Evolutionary conservation across 2,797 vertebrate genomes (phyloP).

Genomic region (Lithobates sylvaticus): DNA sequence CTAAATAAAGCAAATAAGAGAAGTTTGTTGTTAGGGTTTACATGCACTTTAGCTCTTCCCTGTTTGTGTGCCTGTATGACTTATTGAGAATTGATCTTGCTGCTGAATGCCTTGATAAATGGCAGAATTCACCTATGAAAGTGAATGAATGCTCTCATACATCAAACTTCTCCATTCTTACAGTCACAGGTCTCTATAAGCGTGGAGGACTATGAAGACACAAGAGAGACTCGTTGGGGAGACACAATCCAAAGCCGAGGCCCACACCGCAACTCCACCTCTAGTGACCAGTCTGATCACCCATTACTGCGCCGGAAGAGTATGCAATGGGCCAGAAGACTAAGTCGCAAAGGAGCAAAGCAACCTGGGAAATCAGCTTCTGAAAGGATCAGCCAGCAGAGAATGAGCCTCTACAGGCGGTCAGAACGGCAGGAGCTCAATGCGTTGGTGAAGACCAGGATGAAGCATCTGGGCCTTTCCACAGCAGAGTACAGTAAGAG

Average conservation of each 20-base stretch:
- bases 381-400: conserved; percentile 85
- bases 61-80: too few species aligned
- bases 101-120: too few species aligned
- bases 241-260: conserved; percentile 79
- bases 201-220: conserved; percentile 85
- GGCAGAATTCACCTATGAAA: too few species aligned
- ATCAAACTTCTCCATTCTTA: neutral
- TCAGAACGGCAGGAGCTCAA: conserved; percentile 87
- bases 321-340: conserved; percentile 86
- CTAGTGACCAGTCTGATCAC: conserved; percentile 81
- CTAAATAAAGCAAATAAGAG: too few species aligned
- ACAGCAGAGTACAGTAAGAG: conserved; percentile 83
- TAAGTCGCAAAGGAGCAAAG: conserved; percentile 83
- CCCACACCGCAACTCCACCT: conserved; percentile 83
- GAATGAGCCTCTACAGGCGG: conserved; percentile 82
- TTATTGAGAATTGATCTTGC: too few species aligned
- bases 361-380: conserved; percentile 76
- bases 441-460: conserved; percentile 81
- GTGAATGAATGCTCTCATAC: neutral
- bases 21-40: too few species aligned
- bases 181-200: conserved; percentile 86
- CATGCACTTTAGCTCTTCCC: too few species aligned
- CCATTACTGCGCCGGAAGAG: conserved; percentile 85
- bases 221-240: conserved; percentile 75
- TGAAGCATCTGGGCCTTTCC: conserved; percentile 86